These are phyloP conservation scores for Lycia hirtaria DNA, from an alignment of 2,888 invertebrate species.

Conservation along the genomic window DNA sequence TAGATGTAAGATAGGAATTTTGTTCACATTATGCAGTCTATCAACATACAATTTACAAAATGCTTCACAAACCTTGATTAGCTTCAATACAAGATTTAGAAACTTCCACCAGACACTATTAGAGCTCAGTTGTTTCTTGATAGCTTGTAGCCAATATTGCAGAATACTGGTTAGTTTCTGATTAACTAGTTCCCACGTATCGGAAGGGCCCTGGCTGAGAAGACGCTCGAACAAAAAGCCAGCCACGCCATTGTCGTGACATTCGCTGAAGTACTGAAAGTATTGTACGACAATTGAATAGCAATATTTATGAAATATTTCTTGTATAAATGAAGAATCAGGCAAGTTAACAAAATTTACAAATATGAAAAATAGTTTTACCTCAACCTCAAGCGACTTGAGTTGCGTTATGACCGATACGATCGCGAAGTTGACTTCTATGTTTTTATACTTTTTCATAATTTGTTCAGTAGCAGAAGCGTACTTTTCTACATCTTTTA, in stretches of 20 bases:
- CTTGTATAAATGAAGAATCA: too few species aligned
- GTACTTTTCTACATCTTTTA: slow-evolving; percentile 61
- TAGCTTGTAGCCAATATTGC: slow-evolving; percentile 69
- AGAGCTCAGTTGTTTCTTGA: slow-evolving; percentile 61
- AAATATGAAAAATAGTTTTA: slow-evolving; percentile 47
- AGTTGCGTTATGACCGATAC: slow-evolving; percentile 65
- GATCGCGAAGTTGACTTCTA: slow-evolving; percentile 62
- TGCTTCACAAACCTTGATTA: slow-evolving; percentile 56
- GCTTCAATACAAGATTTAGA: slow-evolving; percentile 57
- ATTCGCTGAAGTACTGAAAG: slow-evolving; percentile 70
- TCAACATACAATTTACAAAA: neutral
- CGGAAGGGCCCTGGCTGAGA: slow-evolving; percentile 58
- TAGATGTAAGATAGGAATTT: too few species aligned
- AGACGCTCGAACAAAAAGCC: slow-evolving; percentile 59
- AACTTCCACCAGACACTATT: slow-evolving; percentile 69
- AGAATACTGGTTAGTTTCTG: slow-evolving; percentile 61
- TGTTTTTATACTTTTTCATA: slow-evolving; percentile 41
- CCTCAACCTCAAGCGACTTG: slow-evolving; percentile 67
- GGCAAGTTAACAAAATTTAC: too few species aligned
- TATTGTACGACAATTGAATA: neutral
- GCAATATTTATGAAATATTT: too few species aligned
- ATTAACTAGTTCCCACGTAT: slow-evolving; percentile 64
- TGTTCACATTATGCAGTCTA: neutral
- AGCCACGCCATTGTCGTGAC: slow-evolving; percentile 64
- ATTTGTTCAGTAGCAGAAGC: slow-evolving; percentile 56